Evolutionary conservation across 2,888 invertebrate genomes (phyloP).

Genomic region (Nymphalis urticae): DNA sequence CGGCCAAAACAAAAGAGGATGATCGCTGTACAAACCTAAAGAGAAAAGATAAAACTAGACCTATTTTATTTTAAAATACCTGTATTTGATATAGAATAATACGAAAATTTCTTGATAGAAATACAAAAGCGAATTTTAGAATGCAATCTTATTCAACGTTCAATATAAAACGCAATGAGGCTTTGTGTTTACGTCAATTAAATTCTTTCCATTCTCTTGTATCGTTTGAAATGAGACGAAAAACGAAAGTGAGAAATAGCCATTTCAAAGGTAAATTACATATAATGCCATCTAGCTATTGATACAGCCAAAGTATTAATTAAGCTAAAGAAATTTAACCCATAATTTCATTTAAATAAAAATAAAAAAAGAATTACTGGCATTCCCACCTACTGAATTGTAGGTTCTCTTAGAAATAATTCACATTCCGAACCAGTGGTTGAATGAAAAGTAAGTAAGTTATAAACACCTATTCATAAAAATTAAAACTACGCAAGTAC

Average conservation of each 20-base stretch:
- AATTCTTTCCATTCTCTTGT: conserved; percentile 11
- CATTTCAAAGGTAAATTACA: conserved; percentile 7
- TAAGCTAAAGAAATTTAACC: no score
- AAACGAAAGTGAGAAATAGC: conserved; percentile 12
- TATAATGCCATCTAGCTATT: background rate
- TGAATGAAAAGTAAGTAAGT: no score
- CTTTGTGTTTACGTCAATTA: conserved; percentile 33
- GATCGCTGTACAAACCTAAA: no score
- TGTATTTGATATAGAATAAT: background rate
- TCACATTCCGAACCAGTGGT: no score
- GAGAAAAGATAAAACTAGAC: background rate
- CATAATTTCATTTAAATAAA: no score
- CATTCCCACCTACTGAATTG: no score
- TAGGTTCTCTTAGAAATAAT: no score
- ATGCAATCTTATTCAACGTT: conserved; percentile 28
- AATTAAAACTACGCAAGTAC: no score
- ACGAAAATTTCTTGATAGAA: conserved; percentile 18
- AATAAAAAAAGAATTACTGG: no score
- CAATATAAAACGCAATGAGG: conserved; percentile 28
- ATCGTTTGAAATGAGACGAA: conserved; percentile 1
- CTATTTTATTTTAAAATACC: conserved; percentile 3
- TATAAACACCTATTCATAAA: no score
- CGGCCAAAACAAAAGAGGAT: no score
- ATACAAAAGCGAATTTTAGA: conserved; percentile 33
- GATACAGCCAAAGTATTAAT: no score